A percentile compares a stretch with the other conserved stretches of the same genome.
phyloP scores from a whole-genome alignment of 2,888 invertebrate genomes.

The Rhimphoctona megacephalus region DNA sequence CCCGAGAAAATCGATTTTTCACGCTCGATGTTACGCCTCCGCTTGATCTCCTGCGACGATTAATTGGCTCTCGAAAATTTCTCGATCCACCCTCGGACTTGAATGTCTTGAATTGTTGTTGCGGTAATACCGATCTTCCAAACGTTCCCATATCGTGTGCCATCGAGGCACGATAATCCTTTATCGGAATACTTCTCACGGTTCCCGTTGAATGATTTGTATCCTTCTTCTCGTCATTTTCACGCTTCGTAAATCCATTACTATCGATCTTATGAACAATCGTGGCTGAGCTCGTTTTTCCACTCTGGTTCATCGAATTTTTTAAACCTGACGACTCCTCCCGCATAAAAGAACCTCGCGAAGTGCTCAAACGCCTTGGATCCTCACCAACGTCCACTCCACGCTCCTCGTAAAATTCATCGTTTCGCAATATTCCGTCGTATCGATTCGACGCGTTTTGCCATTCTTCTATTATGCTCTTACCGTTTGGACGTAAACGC shows the following conservation, averaged over 20 bases:
- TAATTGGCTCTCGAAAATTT: conserved; percentile 6
- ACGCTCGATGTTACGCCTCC: background rate
- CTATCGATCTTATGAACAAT: conserved; percentile 17
- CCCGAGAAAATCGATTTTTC: conserved; percentile 6
- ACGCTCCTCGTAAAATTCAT: conserved; percentile 79
- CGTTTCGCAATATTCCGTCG: conserved; percentile 71
- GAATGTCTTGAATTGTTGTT: conserved; percentile 74
- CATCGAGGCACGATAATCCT: conserved; percentile 78
- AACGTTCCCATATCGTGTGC: conserved; percentile 78
- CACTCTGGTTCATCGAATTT: conserved; percentile 44
- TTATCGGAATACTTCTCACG: conserved; percentile 78
- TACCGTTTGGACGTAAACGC: conserved; percentile 63
- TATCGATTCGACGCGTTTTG: conserved; percentile 71
- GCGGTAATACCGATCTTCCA: conserved; percentile 68
- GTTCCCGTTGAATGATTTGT: conserved; percentile 66
- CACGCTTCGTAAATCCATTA: conserved; percentile 7
- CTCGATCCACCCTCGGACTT: conserved; percentile 65
- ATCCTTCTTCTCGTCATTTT: conserved; percentile 10
- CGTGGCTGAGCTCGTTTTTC: conserved; percentile 35
- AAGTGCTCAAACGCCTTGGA: background rate
- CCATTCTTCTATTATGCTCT: conserved; percentile 80
- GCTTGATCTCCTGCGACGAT: conserved; percentile 15
- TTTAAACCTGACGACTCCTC: conserved; percentile 10
- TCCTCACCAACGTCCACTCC: conserved; percentile 77
- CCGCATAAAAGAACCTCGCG: conserved; percentile 16